Evolutionary conservation across 2,797 vertebrate genomes (phyloP).

Genomic region (Hyperoplus immaculatus): DNA sequence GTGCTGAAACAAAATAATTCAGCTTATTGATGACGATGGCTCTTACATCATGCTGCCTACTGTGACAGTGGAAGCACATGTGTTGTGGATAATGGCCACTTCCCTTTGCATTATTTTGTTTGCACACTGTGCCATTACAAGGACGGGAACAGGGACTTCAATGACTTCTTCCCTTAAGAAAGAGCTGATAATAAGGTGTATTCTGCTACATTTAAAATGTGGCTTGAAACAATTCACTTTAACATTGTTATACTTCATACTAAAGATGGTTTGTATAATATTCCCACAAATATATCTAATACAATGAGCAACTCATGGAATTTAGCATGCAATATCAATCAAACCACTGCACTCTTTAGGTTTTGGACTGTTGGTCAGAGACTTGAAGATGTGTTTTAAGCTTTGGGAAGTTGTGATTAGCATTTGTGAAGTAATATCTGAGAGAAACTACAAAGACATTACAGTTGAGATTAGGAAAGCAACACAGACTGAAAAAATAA

Average conservation of each 20-base stretch:
- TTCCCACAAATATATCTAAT: background rate
- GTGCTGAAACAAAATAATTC: conserved; percentile 41
- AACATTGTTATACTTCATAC: background rate
- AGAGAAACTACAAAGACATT: background rate
- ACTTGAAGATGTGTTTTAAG: background rate
- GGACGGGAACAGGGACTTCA: background rate
- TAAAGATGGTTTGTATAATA: background rate
- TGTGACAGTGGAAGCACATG: conserved; percentile 35
- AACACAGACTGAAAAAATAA: background rate
- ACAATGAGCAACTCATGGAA: too few relatives aligned
- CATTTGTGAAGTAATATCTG: too few relatives aligned
- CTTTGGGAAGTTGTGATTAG: background rate
- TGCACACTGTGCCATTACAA: conserved; percentile 19
- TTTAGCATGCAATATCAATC: background rate
- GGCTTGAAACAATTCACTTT: background rate
- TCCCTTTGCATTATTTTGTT: conserved; percentile 36
- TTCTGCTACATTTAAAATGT: conserved; percentile 1
- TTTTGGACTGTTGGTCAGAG: background rate
- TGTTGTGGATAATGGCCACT: conserved; percentile 32
- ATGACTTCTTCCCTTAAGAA: conserved; percentile 9
- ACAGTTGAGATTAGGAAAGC: background rate
- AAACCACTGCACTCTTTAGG: background rate
- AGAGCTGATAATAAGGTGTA: background rate
- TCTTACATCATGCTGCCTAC: conserved; percentile 15
- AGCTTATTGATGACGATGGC: conserved; percentile 37